Percentiles rank a stretch among this genome's conserved stretches.
Evolutionary conservation across 2,888 invertebrate species (phyloP).

Genomic region (Ophion ventricosus): DNA sequence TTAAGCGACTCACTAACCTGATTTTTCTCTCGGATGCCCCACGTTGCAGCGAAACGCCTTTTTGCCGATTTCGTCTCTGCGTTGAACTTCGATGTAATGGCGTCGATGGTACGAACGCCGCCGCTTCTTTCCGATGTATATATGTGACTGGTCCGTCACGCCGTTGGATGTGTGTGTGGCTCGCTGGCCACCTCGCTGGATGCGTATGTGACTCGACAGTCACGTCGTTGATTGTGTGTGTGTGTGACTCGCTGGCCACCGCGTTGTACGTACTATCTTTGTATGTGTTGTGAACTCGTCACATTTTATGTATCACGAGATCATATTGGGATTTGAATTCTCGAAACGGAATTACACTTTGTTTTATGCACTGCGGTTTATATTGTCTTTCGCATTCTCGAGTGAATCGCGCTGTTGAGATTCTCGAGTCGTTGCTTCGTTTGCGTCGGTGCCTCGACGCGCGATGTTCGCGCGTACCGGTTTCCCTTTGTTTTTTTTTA

Average conservation of each 20-base stretch:
- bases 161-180: background rate
- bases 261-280: background rate
- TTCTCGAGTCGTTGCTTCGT: slow-evolving; percentile 3
- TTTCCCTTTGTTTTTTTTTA: background rate
- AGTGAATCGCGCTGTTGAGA: background rate
- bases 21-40: slow-evolving; percentile 33
- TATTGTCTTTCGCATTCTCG: background rate
- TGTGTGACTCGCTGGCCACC: background rate
- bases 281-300: background rate
- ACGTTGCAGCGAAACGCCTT: slow-evolving; percentile 45
- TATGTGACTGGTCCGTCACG: background rate
- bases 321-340: background rate
- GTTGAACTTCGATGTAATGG: slow-evolving; percentile 6
- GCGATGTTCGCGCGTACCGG: background rate
- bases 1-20: slow-evolving; percentile 50
- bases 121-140: background rate
- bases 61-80: slow-evolving; percentile 29
- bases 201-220: background rate
- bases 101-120: slow-evolving; percentile 16
- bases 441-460: background rate
- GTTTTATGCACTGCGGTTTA: background rate
- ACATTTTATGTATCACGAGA: slow-evolving; percentile 6
- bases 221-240: background rate
- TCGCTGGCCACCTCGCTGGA: background rate
- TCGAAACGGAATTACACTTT: background rate